These are phyloP conservation scores for Smithornis capensis DNA, from an alignment of 2,113 vertebrate genomes.

Conservation along the genomic window DNA sequence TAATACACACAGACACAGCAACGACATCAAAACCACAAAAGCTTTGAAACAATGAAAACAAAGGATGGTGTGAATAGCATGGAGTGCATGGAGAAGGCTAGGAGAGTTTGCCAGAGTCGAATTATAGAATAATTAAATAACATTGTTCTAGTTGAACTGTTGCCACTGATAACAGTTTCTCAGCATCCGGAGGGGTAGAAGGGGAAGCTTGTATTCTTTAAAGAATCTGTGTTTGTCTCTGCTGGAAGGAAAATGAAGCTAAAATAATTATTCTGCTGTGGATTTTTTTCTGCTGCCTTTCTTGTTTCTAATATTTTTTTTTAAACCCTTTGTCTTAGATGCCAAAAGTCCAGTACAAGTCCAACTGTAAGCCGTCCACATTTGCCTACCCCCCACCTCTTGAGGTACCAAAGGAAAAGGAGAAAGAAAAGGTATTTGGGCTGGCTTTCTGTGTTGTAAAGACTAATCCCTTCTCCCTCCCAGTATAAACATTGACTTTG, in stretches of 20 bases:
- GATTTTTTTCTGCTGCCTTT: background rate
- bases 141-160: conserved; percentile 50
- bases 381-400: conserved; percentile 97
- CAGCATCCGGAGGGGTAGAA: conserved; percentile 38
- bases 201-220: conserved; percentile 36
- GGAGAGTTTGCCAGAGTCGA: conserved; percentile 34
- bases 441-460: background rate
- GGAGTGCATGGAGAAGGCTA: background rate
- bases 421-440: conserved; percentile 94
- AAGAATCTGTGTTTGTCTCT: conserved; percentile 40
- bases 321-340: conserved; percentile 79
- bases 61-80: conserved; percentile 22
- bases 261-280: conserved; percentile 32
- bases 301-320: background rate
- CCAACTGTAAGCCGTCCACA: conserved; percentile 98
- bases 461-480: background rate
- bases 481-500: background rate
- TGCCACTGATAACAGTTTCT: conserved; percentile 57
- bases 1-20: background rate
- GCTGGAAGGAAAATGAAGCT: conserved; percentile 44
- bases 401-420: conserved; percentile 98
- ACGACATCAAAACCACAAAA: conserved; percentile 27
- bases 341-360: conserved; percentile 99
- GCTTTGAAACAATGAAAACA: background rate
- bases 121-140: conserved; percentile 67